Evolutionary conservation across 2,797 vertebrate species (phyloP), one percentile per base, ranked within the genome.

Genomic region (Artibeus jamaicensis): DNA sequence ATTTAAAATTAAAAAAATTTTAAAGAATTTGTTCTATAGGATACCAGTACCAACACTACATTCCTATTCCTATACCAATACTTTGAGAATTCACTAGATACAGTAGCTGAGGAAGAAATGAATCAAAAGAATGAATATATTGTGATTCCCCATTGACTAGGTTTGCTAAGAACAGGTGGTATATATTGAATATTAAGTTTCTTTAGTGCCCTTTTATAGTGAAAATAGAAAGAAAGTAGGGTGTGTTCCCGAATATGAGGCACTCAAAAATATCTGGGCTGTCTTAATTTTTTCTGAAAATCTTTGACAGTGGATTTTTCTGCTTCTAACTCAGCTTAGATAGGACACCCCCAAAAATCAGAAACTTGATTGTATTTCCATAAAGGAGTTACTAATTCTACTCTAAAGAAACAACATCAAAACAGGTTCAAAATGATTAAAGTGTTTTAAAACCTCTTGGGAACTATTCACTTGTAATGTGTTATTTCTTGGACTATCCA

Each of bases 401-500:
- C 84, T 95, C 65, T 86, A 90, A 95, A 97, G 86, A 94, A 94
- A 91, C 37, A 87, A 81, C 95, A 97, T 91, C 92, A 95, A 93
- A 95, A 94, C 70, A 67, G 73, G 87, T 94, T 96, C 93, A 46
- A 71, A 78, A 90, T 96, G 94, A 94, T 86, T 94, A 67, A 97
- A 97, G 90, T 86, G 78, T 93, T 93, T 91, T 78, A 42, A 88
- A 95, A 93, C 50, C 95, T 97, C 91, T 86, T 55, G 82, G 96
- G 95, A 76, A 88, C 86, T 67, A 92, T 95, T 96, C 62, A 19
- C 79, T 87, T 90, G 55, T 94, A 92, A 97, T 97, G 94, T 96
- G 96, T 91, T 97, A 93, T 96, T 97, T 96, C 89, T 95, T 86
- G 57, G 89, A 78, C 92, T 88, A 88, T 92, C 82, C 86, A 93